Conservation (phyloP, 2,888 invertebrate species). For the Tetragonula carbonaria region DNA sequence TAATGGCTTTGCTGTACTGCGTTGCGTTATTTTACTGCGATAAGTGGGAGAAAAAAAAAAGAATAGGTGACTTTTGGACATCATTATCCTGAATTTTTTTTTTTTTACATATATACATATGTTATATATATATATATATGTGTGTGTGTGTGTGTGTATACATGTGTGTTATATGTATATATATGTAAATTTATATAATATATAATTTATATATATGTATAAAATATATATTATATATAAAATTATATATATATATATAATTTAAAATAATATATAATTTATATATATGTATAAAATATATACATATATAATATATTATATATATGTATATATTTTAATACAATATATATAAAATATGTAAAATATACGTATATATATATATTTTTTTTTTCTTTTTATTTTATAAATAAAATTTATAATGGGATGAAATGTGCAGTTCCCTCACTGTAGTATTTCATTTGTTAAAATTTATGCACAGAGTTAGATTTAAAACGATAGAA, state of each 20-base stretch:
- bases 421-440: neutral
- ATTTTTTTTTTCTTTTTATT: neutral
- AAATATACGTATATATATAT: neutral
- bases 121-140: too few relatives aligned
- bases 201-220: too few relatives aligned
- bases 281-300: too few relatives aligned
- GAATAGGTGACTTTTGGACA: slow-evolving; percentile 56
- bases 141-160: neutral
- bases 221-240: neutral
- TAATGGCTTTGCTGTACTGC: slow-evolving; percentile 59
- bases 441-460: neutral
- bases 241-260: neutral
- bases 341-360: neutral
- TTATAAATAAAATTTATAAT: neutral
- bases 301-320: neutral
- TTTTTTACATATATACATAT: neutral
- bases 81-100: slow-evolving; percentile 48
- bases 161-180: neutral
- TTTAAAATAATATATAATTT: too few relatives aligned
- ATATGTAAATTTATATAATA: neutral
- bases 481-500: neutral
- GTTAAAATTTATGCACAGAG: neutral
- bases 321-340: neutral
- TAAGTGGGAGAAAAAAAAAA: slow-evolving; percentile 3
- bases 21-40: slow-evolving; percentile 58